A percentile compares a stretch with the other conserved stretches of the same genome.
Conservation (phyloP, 1,140 invertebrate genomes). For the Eufriesea mexicana region DNA sequence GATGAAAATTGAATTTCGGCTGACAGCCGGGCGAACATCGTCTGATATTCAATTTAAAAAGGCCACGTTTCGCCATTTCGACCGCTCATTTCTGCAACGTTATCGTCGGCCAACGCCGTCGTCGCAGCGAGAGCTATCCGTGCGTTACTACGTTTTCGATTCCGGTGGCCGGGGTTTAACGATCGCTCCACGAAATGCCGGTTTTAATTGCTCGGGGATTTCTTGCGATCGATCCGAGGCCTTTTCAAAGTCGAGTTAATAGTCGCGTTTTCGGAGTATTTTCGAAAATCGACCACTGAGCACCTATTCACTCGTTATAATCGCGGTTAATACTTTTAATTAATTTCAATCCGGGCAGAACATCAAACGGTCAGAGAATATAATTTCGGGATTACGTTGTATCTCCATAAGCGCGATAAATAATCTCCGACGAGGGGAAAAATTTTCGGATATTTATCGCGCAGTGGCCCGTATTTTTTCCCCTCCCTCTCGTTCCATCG, state of each 20-base stretch:
- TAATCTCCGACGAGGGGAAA: slow-evolving; percentile 1
- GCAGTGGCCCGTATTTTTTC: not conserved
- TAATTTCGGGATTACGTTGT: slow-evolving; percentile 22
- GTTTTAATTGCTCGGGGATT: not conserved
- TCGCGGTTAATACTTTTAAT: slow-evolving; percentile 5
- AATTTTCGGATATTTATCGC: slow-evolving; percentile 40
- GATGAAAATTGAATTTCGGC: slow-evolving; percentile 11
- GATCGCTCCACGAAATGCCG: not conserved
- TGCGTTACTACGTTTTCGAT: not conserved
- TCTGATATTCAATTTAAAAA: slow-evolving; percentile 25
- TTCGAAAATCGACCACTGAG: not conserved
- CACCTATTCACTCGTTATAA: not conserved
- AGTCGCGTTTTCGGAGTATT: too few species aligned
- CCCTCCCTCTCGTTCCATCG: not conserved
- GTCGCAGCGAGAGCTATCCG: not conserved
- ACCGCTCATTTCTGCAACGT: not conserved
- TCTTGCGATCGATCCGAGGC: not conserved
- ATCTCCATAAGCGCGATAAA: slow-evolving; percentile 7
- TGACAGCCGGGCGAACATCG: not conserved
- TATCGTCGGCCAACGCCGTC: too few species aligned
- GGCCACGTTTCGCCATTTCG: not conserved
- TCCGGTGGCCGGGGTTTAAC: not conserved
- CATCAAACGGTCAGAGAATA: slow-evolving; percentile 7
- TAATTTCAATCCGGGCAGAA: not conserved
- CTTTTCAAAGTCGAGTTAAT: not conserved